Evolutionary conservation across 2,797 vertebrate genomes (phyloP), one percentile per base, ranked within the genome.

Genomic region (Poeciliopsis turneri): DNA sequence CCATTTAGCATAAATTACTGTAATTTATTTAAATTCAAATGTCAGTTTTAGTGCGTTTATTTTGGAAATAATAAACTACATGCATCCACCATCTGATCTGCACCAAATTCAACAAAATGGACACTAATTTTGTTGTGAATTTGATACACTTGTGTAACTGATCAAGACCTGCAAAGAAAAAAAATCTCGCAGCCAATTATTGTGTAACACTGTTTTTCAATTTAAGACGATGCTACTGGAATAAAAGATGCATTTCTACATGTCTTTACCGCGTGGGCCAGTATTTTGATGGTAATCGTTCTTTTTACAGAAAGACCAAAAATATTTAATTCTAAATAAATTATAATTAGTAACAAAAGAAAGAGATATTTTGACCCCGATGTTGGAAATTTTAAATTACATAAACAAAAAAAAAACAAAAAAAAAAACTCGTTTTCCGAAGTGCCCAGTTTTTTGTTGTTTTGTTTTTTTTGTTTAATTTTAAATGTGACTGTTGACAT

Each of bases 311-410:
- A 88, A 88, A 91, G 77, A 76, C 79, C 74, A 92, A 88, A 84
- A 81, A 81, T 88, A 80, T 89, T 90, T 86, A 61, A 89, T 78
- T 88, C 79, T 83, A 39, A 92, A 90, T 93, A 90, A 93, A 90
- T 87, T 20, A 18, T 53, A 8, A 84, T 45, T 23, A 45, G 5
- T 41, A 1, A n/a, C 43, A 30, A 51, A 23, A 51, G 8, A 49
- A 49, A 10, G 9, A 57, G 15, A 33, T 39, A 20, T 72, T 90
- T 80, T 43, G 18, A 68, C 64, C 61, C 66, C 5, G 41, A 25
- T 28, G 64, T 43, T 5, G 36, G 64, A 68, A 68, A 68, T 39
- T 43, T n/a, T 12, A 41, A 25, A 68, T 33, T 16, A 20, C 16
- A 41, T 12, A 25, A 41, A 33, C 33, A 33, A 33, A 33, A 33